phyloP scores from a whole-genome alignment of 1,140 invertebrate genomes.

The Neocloeon triangulifer region DNA sequence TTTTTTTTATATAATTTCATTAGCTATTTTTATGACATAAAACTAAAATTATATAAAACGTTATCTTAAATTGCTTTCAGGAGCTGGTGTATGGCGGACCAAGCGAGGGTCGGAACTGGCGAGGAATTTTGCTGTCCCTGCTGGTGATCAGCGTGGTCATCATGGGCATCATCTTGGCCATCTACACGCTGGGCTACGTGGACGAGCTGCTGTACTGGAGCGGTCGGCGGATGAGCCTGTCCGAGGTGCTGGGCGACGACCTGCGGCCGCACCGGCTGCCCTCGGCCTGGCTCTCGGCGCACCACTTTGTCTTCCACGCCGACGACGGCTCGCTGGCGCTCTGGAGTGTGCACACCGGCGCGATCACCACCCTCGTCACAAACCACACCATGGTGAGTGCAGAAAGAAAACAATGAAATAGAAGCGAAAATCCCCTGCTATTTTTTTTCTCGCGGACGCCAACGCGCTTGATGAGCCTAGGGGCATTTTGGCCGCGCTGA shows the following conservation, averaged over 20 bases:
- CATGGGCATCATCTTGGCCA: slow-evolving; percentile 59
- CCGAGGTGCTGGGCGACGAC: slow-evolving; percentile 27
- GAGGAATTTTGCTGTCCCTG: slow-evolving; percentile 60
- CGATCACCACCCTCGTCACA: slow-evolving; percentile 49
- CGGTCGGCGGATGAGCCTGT: slow-evolving; percentile 52
- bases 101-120: slow-evolving; percentile 61
- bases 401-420: neutral
- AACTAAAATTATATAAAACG: too few relatives aligned
- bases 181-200: slow-evolving; percentile 67
- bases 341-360: slow-evolving; percentile 48
- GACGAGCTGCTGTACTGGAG: slow-evolving; percentile 70
- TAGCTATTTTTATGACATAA: too few relatives aligned
- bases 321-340: slow-evolving; percentile 57
- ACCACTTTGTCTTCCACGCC: slow-evolving; percentile 59
- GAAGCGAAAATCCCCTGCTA: too few relatives aligned
- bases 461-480: too few relatives aligned
- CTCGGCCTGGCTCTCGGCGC: slow-evolving; percentile 50
- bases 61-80: too few relatives aligned
- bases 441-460: too few relatives aligned
- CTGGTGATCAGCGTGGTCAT: slow-evolving; percentile 66
- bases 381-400: slow-evolving; percentile 58
- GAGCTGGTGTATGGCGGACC: slow-evolving; percentile 37
- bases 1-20: too few relatives aligned
- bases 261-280: slow-evolving; percentile 44
- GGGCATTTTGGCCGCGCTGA: too few relatives aligned